Base-by-base conservation (phyloP, 1,140 invertebrate genomes). In the Zaprionus lachaisei region DNA sequence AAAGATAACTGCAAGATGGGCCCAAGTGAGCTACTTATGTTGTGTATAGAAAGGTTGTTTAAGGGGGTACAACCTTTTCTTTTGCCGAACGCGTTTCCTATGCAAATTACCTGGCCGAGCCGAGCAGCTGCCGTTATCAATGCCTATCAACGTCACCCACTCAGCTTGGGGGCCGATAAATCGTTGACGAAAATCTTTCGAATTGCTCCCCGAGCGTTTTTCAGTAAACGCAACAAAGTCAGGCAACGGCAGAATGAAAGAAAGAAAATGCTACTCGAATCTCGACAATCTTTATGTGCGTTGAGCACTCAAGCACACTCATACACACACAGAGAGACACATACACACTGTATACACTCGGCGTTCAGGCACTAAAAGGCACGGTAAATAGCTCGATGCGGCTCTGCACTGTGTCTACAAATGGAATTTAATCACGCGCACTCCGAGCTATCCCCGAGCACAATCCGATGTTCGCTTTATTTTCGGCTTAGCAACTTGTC, bases 391-490 rank as follows among this genome's bases (percentile, higher is more conserved):
- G 70, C 41, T 75, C 64, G 55, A 71, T 31, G 63, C 15, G 54
- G 56, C 38, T 37, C 69, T 44, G 62, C 31, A 34, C 66, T 87
- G 58, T 66, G 78, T 84, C 81, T 80, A 87, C 84, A 87, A 89
- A 89, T 89, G 85, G 83, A 89, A 89, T 89, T 89, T 89, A 89
- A 89, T 85, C 85, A 89, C 85, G 85, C 85, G 81, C 82, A 69
- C 72, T 69, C 68, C 61, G 54, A 71, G 70, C 81, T 71, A 76
- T 86, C 72, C 69, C 41, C 41, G 41, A 47, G 69, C 56, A 79
- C 75, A 63, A 70, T 64, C 64, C 75, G 81, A 85, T 85, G 67
- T 81, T 90, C 90, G 79, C 72, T 81, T 89, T 89, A 89, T 90
- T 90, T 85, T 85, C 81, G 68, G 71, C 84, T 89, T 76, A 81